Percentiles rank a stretch among this genome's conserved stretches.
Conservation (phyloP, 1,140 invertebrate species). For the Spodoptera litura region DNA sequence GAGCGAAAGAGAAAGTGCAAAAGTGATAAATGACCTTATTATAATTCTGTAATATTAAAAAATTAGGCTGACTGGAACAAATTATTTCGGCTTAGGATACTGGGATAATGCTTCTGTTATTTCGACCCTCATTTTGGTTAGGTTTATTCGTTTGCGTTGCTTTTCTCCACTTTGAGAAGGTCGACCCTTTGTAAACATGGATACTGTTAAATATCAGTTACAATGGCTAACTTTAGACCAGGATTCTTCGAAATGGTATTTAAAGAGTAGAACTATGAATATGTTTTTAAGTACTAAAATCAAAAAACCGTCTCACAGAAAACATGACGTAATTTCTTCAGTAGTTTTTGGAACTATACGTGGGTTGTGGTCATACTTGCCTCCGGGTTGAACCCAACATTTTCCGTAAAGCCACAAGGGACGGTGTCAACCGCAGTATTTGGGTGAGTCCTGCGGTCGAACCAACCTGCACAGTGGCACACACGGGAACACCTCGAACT, state of each 20-base stretch:
- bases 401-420: conserved; percentile 16
- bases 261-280: no score
- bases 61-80: conserved; percentile 1
- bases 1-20: no score
- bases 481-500: no score
- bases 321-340: not conserved
- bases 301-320: not conserved
- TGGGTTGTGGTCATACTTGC: not conserved
- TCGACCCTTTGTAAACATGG: no score
- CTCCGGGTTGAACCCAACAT: not conserved
- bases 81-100: not conserved
- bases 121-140: not conserved
- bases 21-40: conserved; percentile 16
- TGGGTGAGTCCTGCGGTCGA: conserved; percentile 14
- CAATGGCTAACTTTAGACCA: no score
- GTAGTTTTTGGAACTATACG: not conserved
- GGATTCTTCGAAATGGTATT: no score
- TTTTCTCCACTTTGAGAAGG: no score
- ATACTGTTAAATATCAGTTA: no score
- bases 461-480: not conserved
- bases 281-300: no score
- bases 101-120: not conserved
- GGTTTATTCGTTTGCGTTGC: not conserved
- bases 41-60: conserved; percentile 8
- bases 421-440: conserved; percentile 24